Evolutionary conservation across 2,888 invertebrate species (phyloP).

Genomic region (Furcula furcula): DNA sequence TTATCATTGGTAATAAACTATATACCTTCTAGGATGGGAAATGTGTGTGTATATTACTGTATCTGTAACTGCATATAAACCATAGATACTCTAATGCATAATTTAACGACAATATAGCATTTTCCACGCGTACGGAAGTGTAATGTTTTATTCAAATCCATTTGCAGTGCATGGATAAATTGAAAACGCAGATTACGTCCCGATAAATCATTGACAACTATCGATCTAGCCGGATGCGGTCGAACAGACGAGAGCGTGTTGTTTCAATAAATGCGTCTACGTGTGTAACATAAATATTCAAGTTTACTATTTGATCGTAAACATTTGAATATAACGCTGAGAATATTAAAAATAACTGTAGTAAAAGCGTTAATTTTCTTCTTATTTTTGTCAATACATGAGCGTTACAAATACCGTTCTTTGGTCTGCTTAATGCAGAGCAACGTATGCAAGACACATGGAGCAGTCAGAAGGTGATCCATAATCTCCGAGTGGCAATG

Average conservation of each 20-base stretch:
- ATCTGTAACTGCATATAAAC: no score
- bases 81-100: not conserved
- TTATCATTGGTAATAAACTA: no score
- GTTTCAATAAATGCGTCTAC: conserved; percentile 21
- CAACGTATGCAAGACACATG: no score
- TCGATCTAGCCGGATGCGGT: conserved; percentile 32
- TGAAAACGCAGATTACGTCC: conserved; percentile 30
- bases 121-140: not conserved
- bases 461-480: no score
- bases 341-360: no score
- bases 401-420: no score
- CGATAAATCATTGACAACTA: conserved; percentile 36
- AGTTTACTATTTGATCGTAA: conserved; percentile 17
- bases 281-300: conserved; percentile 16
- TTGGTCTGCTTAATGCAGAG: no score
- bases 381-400: no score
- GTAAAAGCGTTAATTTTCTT: no score
- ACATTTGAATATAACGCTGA: conserved; percentile 14
- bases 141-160: conserved; percentile 1
- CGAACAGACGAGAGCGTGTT: conserved; percentile 24
- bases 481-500: no score
- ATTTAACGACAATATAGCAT: not conserved
- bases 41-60: no score
- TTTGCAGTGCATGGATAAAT: conserved; percentile 21
- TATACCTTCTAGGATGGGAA: no score